Conservation (phyloP, 2,113 vertebrate genomes). For the Pipra filicauda region DNA sequence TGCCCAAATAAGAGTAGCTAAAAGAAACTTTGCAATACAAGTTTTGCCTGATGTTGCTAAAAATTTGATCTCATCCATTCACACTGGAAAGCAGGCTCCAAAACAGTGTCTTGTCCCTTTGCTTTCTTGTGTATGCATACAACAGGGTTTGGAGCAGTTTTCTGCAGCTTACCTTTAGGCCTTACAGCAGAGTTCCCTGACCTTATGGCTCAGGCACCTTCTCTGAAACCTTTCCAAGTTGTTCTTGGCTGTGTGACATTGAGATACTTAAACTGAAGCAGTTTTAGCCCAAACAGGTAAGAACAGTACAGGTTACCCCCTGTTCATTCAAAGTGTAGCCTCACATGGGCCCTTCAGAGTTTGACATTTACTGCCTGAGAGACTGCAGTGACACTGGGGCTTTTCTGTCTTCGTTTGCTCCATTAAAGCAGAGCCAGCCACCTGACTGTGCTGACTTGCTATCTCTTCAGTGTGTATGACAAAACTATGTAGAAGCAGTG, state of each 20-base stretch:
- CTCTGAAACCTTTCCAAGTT: background rate
- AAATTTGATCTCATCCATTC: background rate
- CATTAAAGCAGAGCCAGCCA: background rate
- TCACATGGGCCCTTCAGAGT: background rate
- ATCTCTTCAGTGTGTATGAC: background rate
- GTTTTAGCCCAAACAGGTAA: background rate
- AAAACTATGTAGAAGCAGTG: background rate
- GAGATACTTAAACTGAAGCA: background rate
- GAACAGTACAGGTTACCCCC: background rate
- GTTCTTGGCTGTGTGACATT: background rate
- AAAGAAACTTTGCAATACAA: background rate
- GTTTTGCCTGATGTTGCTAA: background rate
- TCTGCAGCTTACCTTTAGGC: background rate
- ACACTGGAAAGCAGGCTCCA: background rate
- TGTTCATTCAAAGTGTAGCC: background rate
- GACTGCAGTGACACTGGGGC: background rate
- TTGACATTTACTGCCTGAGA: background rate
- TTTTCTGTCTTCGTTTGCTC: background rate
- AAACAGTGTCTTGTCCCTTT: background rate
- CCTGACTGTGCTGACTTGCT: background rate
- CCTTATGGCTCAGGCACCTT: background rate
- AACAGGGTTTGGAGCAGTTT: background rate
- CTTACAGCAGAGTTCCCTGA: background rate
- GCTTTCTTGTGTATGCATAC: background rate
- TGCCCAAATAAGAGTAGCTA: background rate